Conservation (phyloP, 2,888 invertebrate genomes). For the Pimpla rufipes region DNA sequence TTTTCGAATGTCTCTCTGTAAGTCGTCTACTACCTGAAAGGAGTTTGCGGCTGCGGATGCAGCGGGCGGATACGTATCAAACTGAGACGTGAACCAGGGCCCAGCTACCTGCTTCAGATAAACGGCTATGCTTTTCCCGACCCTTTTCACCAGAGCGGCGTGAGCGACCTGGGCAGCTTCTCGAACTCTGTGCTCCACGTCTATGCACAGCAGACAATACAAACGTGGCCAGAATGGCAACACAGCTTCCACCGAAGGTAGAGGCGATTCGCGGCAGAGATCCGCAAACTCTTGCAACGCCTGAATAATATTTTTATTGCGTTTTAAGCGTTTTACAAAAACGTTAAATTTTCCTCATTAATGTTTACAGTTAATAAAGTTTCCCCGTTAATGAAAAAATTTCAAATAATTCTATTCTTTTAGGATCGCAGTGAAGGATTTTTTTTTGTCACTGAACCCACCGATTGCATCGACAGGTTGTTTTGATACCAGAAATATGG, state of each 20-base stretch:
- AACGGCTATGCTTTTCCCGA: constrained; percentile 92
- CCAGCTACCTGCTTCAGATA: constrained; percentile 92
- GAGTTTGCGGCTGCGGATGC: constrained; percentile 90
- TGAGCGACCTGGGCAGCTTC: constrained; percentile 93
- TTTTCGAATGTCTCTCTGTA: not conserved
- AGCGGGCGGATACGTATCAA: constrained; percentile 95
- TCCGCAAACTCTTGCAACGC: constrained; percentile 93
- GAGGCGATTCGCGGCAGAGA: constrained; percentile 89
- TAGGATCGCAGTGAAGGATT: too few relatives aligned
- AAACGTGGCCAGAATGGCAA: constrained; percentile 94
- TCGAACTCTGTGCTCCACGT: constrained; percentile 93
- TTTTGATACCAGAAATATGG: too few relatives aligned
- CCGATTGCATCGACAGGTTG: too few relatives aligned
- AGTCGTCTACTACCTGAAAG: constrained; percentile 87
- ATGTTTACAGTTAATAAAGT: too few relatives aligned
- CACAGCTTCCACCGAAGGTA: constrained; percentile 89
- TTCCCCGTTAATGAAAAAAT: too few relatives aligned
- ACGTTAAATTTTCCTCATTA: not conserved
- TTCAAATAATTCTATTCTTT: too few relatives aligned
- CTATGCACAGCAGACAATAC: constrained; percentile 91
- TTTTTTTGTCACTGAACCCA: too few relatives aligned
- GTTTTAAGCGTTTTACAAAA: not conserved
- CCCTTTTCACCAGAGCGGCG: constrained; percentile 88
- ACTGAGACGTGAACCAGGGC: constrained; percentile 94
- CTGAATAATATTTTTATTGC: constrained; percentile 84